phyloP scores from a whole-genome alignment of 2,888 invertebrate species.

The Cordilura impudica region DNA sequence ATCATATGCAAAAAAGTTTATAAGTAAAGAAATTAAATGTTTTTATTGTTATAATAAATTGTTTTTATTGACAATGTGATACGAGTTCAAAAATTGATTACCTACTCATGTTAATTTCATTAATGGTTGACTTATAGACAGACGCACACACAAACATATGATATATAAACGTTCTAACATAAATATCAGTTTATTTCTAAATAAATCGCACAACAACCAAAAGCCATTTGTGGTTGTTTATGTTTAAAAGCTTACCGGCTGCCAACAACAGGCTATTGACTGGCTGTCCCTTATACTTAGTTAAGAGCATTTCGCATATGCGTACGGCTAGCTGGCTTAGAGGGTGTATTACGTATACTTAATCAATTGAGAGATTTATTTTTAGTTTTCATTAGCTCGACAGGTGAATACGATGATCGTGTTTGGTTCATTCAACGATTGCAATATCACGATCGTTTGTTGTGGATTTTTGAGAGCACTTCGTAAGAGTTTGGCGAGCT shows the following conservation, averaged over 20 bases:
- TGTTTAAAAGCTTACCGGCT: neutral
- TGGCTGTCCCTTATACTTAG: neutral
- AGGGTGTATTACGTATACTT: neutral
- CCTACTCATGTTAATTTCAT: neutral
- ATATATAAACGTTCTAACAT: neutral
- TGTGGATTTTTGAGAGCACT: neutral
- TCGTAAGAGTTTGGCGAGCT: neutral
- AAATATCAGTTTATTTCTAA: neutral
- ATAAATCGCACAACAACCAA: neutral
- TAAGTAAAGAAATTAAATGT: no score
- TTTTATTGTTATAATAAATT: no score
- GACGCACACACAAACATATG: no score
- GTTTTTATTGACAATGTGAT: no score
- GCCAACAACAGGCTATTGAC: neutral
- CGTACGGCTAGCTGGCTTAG: neutral
- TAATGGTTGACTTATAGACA: neutral
- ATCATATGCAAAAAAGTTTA: no score
- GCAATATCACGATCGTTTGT: slow-evolving; percentile 13
- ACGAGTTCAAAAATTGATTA: no score
- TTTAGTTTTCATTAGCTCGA: neutral
- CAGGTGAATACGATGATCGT: slow-evolving; percentile 26
- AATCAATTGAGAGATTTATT: slow-evolving; percentile 28
- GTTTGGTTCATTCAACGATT: slow-evolving; percentile 14
- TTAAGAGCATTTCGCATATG: neutral
- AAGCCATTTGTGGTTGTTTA: neutral